These are phyloP conservation scores for Anoura caudifer DNA, from an alignment of 2,113 vertebrate species.

Conservation along the genomic window DNA sequence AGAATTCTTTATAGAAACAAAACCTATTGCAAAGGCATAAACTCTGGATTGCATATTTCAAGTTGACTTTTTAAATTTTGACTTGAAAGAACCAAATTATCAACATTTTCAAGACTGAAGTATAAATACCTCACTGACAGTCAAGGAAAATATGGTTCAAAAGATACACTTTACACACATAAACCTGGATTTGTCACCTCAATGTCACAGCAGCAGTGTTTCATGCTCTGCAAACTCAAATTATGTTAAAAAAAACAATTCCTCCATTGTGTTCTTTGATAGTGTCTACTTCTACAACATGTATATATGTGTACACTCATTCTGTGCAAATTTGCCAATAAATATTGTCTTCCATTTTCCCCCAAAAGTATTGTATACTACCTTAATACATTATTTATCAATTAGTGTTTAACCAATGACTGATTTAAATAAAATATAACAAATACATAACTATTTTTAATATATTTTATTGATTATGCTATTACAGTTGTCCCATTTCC, in stretches of 20 bases:
- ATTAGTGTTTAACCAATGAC: neutral
- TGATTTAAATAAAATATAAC: neutral
- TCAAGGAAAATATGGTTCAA: neutral
- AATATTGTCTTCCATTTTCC: neutral
- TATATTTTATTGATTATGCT: too few relatives aligned
- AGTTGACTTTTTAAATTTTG: neutral
- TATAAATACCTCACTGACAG: neutral
- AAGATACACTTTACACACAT: neutral
- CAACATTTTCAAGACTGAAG: neutral
- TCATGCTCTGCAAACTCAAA: neutral
- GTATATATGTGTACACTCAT: neutral
- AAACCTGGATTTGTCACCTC: neutral
- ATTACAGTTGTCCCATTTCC: too few relatives aligned
- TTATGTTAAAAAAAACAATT: neutral
- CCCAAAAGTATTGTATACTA: neutral
- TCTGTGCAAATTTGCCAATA: neutral
- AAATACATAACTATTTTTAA: neutral
- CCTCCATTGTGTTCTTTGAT: neutral
- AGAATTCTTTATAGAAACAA: neutral
- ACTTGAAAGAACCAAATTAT: neutral
- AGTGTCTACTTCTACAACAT: neutral
- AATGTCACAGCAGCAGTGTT: neutral
- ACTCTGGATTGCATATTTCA: neutral
- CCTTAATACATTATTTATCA: neutral
- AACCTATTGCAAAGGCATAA: neutral